phyloP scores from a whole-genome alignment of 2,797 vertebrate species.

The Myioborus miniatus region DNA sequence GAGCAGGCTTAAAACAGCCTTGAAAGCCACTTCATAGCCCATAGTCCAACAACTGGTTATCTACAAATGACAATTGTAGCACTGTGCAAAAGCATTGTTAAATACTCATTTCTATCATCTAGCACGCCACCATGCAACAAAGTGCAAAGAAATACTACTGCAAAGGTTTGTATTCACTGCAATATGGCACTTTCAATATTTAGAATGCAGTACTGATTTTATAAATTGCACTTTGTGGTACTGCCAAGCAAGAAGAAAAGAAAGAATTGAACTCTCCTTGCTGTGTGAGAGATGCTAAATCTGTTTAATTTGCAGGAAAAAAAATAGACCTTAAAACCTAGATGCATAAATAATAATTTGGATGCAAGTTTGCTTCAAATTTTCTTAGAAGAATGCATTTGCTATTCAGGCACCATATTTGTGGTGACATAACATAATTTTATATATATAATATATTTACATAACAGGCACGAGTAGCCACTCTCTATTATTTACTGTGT shows the following conservation, averaged over 20 bases:
- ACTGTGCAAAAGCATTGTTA: not conserved
- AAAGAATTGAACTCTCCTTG: conserved; percentile 5
- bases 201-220: conserved; percentile 19
- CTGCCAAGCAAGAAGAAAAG: conserved; percentile 34
- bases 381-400: conserved; percentile 42
- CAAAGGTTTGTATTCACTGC: conserved; percentile 17
- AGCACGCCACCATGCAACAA: conserved; percentile 1
- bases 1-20: conserved; percentile 31
- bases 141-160: conserved; percentile 39
- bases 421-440: conserved; percentile 46
- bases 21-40: not conserved
- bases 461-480: conserved; percentile 20
- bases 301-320: conserved; percentile 16
- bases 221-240: conserved; percentile 43
- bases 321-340: not conserved
- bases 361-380: conserved; percentile 18
- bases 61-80: not conserved
- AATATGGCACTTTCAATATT: conserved; percentile 27
- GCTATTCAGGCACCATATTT: conserved; percentile 29
- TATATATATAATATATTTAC: conserved; percentile 59
- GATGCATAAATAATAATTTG: conserved; percentile 23
- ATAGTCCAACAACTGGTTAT: not conserved
- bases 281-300: not conserved
- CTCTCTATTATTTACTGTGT: conserved; percentile 36
- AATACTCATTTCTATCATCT: conserved; percentile 18